phyloP scores from a whole-genome alignment of 2,888 invertebrate genomes.

The Nemotelus pantherinus region DNA sequence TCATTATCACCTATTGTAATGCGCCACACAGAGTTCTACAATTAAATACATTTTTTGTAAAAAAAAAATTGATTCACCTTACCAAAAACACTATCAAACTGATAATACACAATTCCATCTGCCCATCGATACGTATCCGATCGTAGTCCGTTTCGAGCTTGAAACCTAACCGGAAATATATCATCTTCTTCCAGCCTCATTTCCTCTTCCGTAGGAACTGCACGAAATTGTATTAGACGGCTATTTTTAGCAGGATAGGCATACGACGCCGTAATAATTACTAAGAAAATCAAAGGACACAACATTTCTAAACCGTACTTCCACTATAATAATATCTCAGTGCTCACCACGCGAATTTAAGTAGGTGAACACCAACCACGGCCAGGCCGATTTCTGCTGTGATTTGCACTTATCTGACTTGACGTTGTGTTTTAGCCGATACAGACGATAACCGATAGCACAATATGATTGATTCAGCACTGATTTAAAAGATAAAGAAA shows the following conservation, averaged over 20 bases:
- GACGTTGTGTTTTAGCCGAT: no score
- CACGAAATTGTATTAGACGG: background rate
- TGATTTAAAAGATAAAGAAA: no score
- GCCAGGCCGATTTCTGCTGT: no score
- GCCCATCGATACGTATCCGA: conserved; percentile 71
- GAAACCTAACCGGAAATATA: background rate
- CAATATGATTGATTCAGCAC: no score
- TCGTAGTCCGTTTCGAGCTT: conserved; percentile 69
- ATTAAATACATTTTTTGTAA: background rate
- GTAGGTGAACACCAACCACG: no score
- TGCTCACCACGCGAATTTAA: no score
- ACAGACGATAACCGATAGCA: no score
- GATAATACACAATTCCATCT: conserved; percentile 73
- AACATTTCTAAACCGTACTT: no score
- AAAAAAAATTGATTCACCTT: background rate
- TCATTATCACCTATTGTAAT: conserved; percentile 64
- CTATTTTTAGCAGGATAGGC: background rate
- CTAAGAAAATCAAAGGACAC: background rate
- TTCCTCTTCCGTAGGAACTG: conserved; percentile 9
- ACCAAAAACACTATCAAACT: conserved; percentile 69
- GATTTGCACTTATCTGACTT: no score
- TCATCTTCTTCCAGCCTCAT: conserved; percentile 25
- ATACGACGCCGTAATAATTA: background rate
- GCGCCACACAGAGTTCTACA: background rate
- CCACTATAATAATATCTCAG: no score